Base-by-base conservation (phyloP, 92 coral and sea anemone species). In the Actinostola sp. region DNA sequence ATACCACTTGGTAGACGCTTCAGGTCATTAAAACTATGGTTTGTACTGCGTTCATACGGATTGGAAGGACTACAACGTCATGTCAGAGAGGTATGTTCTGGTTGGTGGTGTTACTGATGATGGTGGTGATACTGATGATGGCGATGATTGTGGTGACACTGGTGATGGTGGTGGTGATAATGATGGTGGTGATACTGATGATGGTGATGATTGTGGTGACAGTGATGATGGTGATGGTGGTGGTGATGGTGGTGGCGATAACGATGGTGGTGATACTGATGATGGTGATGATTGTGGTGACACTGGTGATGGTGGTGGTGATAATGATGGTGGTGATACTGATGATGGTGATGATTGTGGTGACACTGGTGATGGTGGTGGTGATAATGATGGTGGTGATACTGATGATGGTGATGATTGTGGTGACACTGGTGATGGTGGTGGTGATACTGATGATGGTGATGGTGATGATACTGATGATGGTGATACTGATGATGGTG, bases 1-100 rank as follows among this genome's bases (percentile, higher is more conserved):
- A 63, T 79, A 24, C 86, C 86, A 1, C 69, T 81, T 14, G 86
- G 86, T 41, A 24, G 86, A 42, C 65, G 86, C 2, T 81, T 81
- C 35, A 49, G 86, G 23, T 55, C 86, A 6, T 58, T 81, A 62
- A 81, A 81, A 65, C 63, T 81, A 13, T 81, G 86, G 86, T 81
- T 73, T 73, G 70, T 81, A 15, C 10, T 81, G 30, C 79, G 86
- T 26, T 59, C 64, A 35, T 81, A 72, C 42, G 84, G 84, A 31
- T 62, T 68, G 1, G 58, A 60, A 14, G 84, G 84, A 38, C 56
- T 78, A 25, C 84, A 81, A 53, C 25, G 35, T 2, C 39, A 64
- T 58, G 52, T 81, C 17, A 67, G 86, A 39, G 45, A 81, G 80
- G 86, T 81, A 53, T 36, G 75, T 75, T 3, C 57, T 77, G 3